These are phyloP conservation scores for Tenualosa ilisha DNA, from an alignment of 2,797 vertebrate species.

Conservation along the genomic window DNA sequence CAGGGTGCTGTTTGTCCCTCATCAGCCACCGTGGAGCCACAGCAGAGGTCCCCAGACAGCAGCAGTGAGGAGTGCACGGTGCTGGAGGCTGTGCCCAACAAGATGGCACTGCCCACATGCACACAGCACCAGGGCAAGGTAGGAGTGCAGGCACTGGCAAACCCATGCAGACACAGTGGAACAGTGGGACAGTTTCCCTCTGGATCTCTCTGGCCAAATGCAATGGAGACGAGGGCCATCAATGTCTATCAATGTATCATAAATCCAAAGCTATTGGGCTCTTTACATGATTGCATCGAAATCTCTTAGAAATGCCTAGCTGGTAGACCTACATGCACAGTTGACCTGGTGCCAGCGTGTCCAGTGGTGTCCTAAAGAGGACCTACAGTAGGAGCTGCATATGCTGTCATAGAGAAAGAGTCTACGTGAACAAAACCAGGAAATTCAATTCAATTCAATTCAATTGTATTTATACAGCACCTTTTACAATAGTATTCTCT, in stretches of 20 bases:
- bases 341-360: neutral
- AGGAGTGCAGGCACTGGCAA: conserved; percentile 50
- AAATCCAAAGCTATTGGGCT: neutral
- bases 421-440: neutral
- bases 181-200: neutral
- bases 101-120: conserved; percentile 81
- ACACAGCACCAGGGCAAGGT: conserved; percentile 91
- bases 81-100: conserved; percentile 89
- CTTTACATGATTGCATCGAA: neutral
- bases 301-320: neutral
- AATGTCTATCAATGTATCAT: conserved; percentile 2
- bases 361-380: neutral
- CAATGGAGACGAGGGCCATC: neutral
- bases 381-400: neutral
- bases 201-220: neutral
- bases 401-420: neutral
- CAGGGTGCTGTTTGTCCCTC: conserved; percentile 67
- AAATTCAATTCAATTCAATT: no score
- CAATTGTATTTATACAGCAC: no score
- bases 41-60: conserved; percentile 92
- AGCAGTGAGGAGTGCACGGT: conserved; percentile 95
- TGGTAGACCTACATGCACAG: neutral
- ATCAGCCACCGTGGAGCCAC: conserved; percentile 90
- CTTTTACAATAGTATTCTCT: no score
- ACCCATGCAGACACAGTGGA: neutral